Conservation (phyloP, 2,113 vertebrate species). For the Poeciliopsis prolifica region DNA sequence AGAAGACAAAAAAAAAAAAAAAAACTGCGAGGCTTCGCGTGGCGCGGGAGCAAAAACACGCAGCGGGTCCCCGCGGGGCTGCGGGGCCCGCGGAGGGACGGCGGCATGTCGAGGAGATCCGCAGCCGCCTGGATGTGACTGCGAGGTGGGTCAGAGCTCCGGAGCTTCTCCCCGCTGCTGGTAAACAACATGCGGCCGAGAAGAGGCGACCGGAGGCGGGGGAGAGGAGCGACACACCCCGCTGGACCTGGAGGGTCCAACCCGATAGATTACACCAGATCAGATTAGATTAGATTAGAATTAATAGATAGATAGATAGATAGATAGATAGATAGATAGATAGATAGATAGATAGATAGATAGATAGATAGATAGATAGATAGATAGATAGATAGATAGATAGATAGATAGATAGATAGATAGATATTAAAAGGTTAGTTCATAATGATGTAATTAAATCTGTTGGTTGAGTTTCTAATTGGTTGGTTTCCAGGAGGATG, state of each 20-base stretch:
- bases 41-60: neutral
- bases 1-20: no score
- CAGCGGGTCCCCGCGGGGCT: neutral
- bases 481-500: constrained; percentile 50
- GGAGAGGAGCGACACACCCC: neutral
- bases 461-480: neutral
- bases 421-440: neutral
- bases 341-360: no score
- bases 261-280: neutral
- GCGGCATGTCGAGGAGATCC: constrained; percentile 45
- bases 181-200: constrained; percentile 43
- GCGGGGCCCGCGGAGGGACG: neutral
- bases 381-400: neutral
- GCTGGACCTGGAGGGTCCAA: no score
- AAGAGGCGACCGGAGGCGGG: neutral
- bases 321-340: no score
- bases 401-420: neutral
- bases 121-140: constrained; percentile 53
- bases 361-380: neutral
- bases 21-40: neutral
- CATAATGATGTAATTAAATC: neutral
- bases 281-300: neutral
- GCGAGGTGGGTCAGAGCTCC: constrained; percentile 28
- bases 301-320: neutral
- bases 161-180: constrained; percentile 25